Conservation (phyloP, 2,888 invertebrate species). For the Oscheius sp. region DNA sequence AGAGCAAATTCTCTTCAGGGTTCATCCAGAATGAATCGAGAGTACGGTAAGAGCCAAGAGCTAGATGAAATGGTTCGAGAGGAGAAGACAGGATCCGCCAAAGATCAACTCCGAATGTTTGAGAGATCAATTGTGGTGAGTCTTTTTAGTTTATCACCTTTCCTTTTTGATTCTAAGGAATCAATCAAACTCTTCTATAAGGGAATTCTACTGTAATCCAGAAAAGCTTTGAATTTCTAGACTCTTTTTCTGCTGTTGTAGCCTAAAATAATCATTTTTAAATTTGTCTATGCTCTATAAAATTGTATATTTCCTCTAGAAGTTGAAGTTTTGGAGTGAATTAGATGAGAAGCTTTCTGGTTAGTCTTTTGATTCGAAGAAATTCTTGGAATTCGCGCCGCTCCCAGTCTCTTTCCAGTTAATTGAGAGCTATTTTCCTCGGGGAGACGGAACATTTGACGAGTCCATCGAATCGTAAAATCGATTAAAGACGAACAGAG, state of each 20-base stretch:
- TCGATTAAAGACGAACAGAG: too few species aligned
- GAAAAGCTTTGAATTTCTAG: background rate
- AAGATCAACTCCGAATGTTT: conserved; percentile 84
- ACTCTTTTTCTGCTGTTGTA: background rate
- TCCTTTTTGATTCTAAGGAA: background rate
- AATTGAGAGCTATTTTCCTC: background rate
- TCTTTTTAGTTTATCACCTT: conserved; percentile 1
- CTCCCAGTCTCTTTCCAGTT: background rate
- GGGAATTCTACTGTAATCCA: too few species aligned
- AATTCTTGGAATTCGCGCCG: too few species aligned
- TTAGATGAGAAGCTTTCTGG: too few species aligned
- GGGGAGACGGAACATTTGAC: background rate
- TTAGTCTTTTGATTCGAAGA: too few species aligned
- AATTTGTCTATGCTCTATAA: too few species aligned
- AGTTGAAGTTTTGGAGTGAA: too few species aligned
- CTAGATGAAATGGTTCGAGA: conserved; percentile 73
- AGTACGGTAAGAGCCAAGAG: conserved; percentile 54
- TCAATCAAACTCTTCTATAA: too few species aligned
- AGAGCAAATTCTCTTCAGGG: conserved; percentile 32
- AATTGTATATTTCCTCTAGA: too few species aligned
- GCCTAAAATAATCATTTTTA: too few species aligned
- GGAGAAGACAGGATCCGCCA: conserved; percentile 81
- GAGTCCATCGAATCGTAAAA: background rate
- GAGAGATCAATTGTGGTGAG: conserved; percentile 66
- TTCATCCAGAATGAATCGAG: conserved; percentile 54